Evolutionary conservation across 1,140 invertebrate genomes (phyloP), one percentile per base, ranked within the genome.

Genomic region (Thrips palmi): DNA sequence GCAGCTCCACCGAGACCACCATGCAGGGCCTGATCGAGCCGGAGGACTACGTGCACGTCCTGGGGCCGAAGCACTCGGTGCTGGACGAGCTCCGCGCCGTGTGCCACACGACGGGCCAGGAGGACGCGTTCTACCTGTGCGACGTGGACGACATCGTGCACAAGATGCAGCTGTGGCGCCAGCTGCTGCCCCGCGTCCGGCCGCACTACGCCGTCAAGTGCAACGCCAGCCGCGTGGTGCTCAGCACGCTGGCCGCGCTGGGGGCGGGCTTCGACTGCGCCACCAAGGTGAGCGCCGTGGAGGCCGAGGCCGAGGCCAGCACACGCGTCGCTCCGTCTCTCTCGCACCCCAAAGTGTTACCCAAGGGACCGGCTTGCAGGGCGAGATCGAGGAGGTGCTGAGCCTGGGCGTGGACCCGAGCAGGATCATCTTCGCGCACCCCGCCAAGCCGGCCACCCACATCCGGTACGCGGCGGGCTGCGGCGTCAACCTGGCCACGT

Each of bases 151-250:
- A 89, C 47, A 74, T 97, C 49, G 74, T 91, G 24, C 63, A 70
- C 4, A 85, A 93, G 52, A 77, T 83, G 59, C 67, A 75, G 43
- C 70, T 73, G 31, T 97, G 92, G 91, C 75, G 71, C 40, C 57
- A 72, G 33, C 67, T 73, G 39, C 60, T 98, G 60, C 91, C 93
- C 7, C 68, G 89, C 19, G 81, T 97, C 4, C 67, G 77, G 35
- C 91, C 94, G 5, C 88, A 81, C 62, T 98, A 97, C 64, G 80
- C 93, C 50, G 87, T 97, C 30, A 97, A 98, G 57, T 97, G 92
- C 61, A 97, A 98, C 58, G 84, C 93, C 49, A 77, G 77, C 57
- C 62, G 72, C 22, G 57, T 73, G 40, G 70, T 97, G 32, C 61
- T 97, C 35, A 71, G 82, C 55, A 68, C 84, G 19, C 60, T 97